Evolutionary conservation across 2,113 vertebrate species (phyloP), one percentile per base, ranked within the genome.

Genomic region (Ciconia maguari): DNA sequence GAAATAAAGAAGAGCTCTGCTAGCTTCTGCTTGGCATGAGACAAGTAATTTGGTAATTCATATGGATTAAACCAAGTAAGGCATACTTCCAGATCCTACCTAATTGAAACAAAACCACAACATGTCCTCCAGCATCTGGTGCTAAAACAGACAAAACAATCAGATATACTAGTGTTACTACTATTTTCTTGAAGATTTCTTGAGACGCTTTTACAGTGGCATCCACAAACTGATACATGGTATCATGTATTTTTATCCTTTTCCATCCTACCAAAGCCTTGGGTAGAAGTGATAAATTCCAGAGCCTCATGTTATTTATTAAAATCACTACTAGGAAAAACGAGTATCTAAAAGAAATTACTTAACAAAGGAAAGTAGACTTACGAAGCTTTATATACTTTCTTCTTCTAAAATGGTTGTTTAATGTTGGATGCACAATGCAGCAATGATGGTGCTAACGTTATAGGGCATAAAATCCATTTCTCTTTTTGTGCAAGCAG

Each of bases 1-100:
- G 78, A 84, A 95, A 77, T 72, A 87, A 90, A 68, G 54, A 74
- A 76, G 17, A 95, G 78, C 38, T 85, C 54, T 77, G 46, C 46
- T 65, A 62, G 41, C 54, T 93, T 82, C 84, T 91, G 62, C 71
- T 52, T 79, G 78, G 75, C 71, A 29, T 2, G 1, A 91, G 46
- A n/a, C 74, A 57, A 84, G 54, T 66, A 89, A 97, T 82, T 94
- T 79, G 87, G 10, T 41, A 89, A 94, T 92, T 87, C 62, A 27
- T n/a, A 69, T 1, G 32, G 32, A 44, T 0, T 38, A 42, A 83
- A 80, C 25, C 25, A 83, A 83, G 84, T 17, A 87, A 69, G 54
- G 66, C 6, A 11, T 10, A 54, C 36, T 84, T 83, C 61, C 49
- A 91, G 51, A 71, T 60, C 48, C 90, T 38, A 61, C 66, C 30